A percentile compares a stretch with the other conserved stretches of the same genome.
Evolutionary conservation across 2,797 vertebrate genomes (phyloP).

Genomic region (Falco peregrinus): DNA sequence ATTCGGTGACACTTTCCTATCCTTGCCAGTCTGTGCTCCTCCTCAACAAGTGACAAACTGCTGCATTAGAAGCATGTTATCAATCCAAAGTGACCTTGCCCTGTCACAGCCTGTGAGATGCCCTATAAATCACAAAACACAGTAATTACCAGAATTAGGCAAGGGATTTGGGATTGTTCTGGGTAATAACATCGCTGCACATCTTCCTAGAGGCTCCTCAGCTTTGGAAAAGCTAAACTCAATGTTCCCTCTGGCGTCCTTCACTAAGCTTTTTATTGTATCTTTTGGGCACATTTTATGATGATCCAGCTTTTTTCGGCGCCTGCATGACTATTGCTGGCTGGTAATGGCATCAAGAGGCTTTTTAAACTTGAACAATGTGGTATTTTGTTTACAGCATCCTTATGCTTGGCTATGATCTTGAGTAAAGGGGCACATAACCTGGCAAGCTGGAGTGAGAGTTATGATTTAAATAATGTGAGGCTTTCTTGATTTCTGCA

Average conservation of each 20-base stretch:
- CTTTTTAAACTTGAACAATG: background rate
- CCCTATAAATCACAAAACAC: conserved; percentile 13
- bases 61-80: background rate
- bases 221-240: background rate
- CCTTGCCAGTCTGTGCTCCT: background rate
- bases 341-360: background rate
- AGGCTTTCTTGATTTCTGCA: background rate
- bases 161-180: background rate
- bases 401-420: background rate
- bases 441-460: background rate
- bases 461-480: background rate
- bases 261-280: background rate
- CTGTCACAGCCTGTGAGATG: background rate
- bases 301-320: background rate
- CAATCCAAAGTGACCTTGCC: background rate
- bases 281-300: background rate
- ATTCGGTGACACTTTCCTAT: background rate
- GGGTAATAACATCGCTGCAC: background rate
- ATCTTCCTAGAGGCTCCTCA: background rate
- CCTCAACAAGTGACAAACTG: background rate
- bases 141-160: background rate
- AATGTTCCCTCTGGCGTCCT: background rate
- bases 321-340: background rate
- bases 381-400: background rate
- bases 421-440: background rate